Evolutionary conservation across 2,888 invertebrate genomes (phyloP).

Genomic region (Lymantria dispar): DNA sequence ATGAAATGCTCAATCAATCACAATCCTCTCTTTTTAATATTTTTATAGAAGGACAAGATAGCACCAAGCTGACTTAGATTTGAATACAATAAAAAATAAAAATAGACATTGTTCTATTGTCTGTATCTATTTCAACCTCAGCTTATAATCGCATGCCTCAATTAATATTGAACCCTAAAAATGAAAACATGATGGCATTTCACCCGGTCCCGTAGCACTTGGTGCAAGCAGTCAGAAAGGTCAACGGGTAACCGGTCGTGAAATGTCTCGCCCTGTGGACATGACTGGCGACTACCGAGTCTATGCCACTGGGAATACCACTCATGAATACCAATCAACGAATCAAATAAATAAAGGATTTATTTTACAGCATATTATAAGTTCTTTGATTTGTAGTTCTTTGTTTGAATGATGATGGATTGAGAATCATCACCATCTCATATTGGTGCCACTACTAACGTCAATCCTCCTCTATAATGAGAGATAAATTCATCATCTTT

Average conservation of each 20-base stretch:
- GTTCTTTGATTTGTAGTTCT: neutral
- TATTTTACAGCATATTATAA: neutral
- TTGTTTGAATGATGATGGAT: too few relatives aligned
- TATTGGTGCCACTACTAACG: too few relatives aligned
- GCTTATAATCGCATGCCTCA: neutral
- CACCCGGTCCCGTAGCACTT: slow-evolving; percentile 50
- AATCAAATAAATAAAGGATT: neutral
- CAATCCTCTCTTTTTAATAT: too few relatives aligned
- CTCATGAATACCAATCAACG: slow-evolving; percentile 6
- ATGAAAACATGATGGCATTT: slow-evolving; percentile 78
- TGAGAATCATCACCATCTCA: too few relatives aligned
- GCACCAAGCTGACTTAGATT: too few relatives aligned
- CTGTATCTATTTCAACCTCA: too few relatives aligned
- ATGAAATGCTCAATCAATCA: too few relatives aligned
- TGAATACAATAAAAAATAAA: too few relatives aligned
- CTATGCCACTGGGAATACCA: slow-evolving; percentile 51
- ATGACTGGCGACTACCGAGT: slow-evolving; percentile 36
- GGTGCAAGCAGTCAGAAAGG: slow-evolving; percentile 59
- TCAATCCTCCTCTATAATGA: too few relatives aligned
- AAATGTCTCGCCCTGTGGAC: slow-evolving; percentile 68
- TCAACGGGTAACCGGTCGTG: slow-evolving; percentile 72
- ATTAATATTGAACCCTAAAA: slow-evolving; percentile 30
- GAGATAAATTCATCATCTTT: too few relatives aligned
- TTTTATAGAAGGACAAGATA: too few relatives aligned
- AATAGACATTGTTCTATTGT: too few relatives aligned